phyloP scores from a whole-genome alignment of 2,797 vertebrate genomes.

The Neostethus bicornis region DNA sequence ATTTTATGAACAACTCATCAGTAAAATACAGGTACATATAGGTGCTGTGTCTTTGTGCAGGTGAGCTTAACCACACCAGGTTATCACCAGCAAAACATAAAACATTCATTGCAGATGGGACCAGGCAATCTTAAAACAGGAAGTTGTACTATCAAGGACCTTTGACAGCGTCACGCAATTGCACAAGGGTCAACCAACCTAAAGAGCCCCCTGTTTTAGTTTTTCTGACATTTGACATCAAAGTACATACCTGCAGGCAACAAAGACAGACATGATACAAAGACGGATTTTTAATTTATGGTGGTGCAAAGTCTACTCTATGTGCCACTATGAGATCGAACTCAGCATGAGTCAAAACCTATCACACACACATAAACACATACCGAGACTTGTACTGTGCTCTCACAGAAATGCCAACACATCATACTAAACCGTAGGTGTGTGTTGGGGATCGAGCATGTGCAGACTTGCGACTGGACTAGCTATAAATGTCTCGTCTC shows the following conservation, averaged over 20 bases:
- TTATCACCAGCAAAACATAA: slow-evolving; percentile 86
- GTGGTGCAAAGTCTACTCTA: slow-evolving; percentile 51
- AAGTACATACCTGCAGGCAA: slow-evolving; percentile 57
- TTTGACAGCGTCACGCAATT: slow-evolving; percentile 50
- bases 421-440: slow-evolving; percentile 44
- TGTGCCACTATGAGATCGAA: slow-evolving; percentile 68
- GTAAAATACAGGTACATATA: slow-evolving; percentile 16
- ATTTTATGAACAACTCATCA: no score
- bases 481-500: slow-evolving; percentile 60
- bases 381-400: slow-evolving; percentile 14
- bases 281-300: slow-evolving; percentile 64
- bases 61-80: slow-evolving; percentile 64
- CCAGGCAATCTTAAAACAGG: slow-evolving; percentile 85
- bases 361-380: slow-evolving; percentile 30
- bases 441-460: slow-evolving; percentile 47
- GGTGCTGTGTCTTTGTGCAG: slow-evolving; percentile 14
- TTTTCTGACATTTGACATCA: slow-evolving; percentile 77
- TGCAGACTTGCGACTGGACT: slow-evolving; percentile 30
- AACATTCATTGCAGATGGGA: slow-evolving; percentile 89
- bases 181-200: slow-evolving; percentile 73
- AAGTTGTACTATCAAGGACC: slow-evolving; percentile 82
- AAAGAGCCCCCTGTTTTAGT: slow-evolving; percentile 86
- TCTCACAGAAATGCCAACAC: slow-evolving; percentile 38
- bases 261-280: slow-evolving; percentile 43
- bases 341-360: slow-evolving; percentile 47